Evolutionary conservation across 2,113 vertebrate species (phyloP).

Genomic region (Mohoua ochrocephala): DNA sequence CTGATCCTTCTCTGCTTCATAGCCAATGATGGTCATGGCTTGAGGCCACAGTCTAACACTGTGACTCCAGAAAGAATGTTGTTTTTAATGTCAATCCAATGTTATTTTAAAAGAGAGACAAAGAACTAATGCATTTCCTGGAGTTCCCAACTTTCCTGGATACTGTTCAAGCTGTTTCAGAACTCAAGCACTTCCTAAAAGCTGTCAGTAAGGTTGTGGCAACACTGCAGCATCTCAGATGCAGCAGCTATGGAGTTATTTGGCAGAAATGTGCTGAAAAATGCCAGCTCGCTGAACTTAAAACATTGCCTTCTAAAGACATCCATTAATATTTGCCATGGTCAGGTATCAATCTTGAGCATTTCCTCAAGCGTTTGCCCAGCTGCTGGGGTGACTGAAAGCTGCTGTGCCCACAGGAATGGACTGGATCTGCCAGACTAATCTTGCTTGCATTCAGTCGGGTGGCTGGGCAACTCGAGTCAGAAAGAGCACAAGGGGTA

Average conservation of each 20-base stretch:
- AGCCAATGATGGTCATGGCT: constrained; percentile 52
- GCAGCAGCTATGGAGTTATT: neutral
- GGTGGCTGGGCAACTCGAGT: neutral
- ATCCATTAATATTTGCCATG: neutral
- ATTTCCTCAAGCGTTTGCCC: neutral
- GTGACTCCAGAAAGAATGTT: neutral
- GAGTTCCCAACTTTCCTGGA: neutral
- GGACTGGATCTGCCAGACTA: neutral
- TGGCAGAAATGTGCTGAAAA: neutral
- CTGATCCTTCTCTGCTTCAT: constrained; percentile 1
- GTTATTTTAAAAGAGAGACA: neutral
- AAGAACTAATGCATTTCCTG: constrained; percentile 21
- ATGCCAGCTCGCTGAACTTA: neutral
- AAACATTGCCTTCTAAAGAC: neutral
- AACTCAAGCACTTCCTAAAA: neutral
- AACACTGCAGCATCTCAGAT: neutral
- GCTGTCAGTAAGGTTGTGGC: neutral
- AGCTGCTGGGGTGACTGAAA: neutral
- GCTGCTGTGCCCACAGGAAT: neutral
- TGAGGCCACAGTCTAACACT: neutral
- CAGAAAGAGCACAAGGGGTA: neutral
- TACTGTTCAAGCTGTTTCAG: neutral
- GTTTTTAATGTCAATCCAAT: neutral
- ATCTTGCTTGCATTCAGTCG: neutral
- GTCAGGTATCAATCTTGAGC: neutral